These are phyloP conservation scores for Microcebus murinus DNA, from an alignment of 2,113 vertebrate genomes.

Conservation along the genomic window DNA sequence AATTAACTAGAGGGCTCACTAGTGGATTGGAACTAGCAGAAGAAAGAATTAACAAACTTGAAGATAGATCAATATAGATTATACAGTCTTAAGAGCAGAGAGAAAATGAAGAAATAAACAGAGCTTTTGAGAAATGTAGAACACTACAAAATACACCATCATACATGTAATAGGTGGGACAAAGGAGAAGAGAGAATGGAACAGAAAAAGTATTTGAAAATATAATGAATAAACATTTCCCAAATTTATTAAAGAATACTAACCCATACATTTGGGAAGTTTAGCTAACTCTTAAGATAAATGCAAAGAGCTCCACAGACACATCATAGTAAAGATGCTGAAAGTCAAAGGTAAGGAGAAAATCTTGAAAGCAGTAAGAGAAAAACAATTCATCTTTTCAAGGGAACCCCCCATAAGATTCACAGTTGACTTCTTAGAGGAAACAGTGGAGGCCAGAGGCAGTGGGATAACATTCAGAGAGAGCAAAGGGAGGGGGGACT, in stretches of 20 bases:
- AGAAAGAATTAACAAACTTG: neutral
- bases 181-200: neutral
- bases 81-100: neutral
- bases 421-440: neutral
- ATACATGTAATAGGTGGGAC: neutral
- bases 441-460: neutral
- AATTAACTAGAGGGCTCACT: neutral
- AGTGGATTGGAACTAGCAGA: neutral
- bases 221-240: neutral
- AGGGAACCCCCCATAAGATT: neutral
- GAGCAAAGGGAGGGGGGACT: neutral
- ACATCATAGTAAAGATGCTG: neutral
- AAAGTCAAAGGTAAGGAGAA: neutral
- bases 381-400: neutral
- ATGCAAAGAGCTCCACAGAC: neutral
- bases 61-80: neutral
- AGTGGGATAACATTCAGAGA: neutral
- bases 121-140: neutral
- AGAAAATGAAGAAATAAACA: neutral
- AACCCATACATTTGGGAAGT: neutral
- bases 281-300: neutral
- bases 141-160: neutral
- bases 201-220: neutral
- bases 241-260: neutral
- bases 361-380: neutral